phyloP scores from a whole-genome alignment of 2,888 invertebrate species.

The Silvanus unidentatus region DNA sequence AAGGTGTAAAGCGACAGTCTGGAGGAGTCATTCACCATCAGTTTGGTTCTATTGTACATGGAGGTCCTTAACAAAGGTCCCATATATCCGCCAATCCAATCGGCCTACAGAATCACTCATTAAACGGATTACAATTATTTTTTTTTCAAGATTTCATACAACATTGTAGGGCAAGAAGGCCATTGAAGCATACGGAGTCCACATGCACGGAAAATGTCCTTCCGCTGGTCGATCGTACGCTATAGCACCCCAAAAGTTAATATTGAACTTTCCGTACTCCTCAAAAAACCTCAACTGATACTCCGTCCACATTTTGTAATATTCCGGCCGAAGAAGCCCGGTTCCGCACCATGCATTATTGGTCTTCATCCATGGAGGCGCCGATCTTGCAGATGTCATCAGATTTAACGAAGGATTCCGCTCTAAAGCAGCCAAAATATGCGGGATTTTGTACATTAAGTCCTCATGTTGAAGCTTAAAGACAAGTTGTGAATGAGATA shows the following conservation, averaged over 20 bases:
- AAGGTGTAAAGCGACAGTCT: constrained; percentile 43
- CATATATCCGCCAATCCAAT: constrained; percentile 63
- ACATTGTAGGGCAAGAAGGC: no score
- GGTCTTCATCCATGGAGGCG: constrained; percentile 51
- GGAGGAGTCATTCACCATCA: constrained; percentile 71
- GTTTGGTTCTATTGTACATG: constrained; percentile 54
- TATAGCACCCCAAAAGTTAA: constrained; percentile 75
- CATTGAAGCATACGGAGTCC: no score
- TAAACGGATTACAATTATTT: no score
- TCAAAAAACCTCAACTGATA: constrained; percentile 78
- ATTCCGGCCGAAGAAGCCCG: constrained; percentile 40
- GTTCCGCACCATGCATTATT: constrained; percentile 38
- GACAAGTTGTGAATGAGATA: constrained; percentile 49
- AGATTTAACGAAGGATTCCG: constrained; percentile 22
- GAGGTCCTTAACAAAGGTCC: no score
- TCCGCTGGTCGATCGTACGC: constrained; percentile 82
- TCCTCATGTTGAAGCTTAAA: constrained; percentile 67
- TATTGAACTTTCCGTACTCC: constrained; percentile 60
- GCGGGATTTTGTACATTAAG: constrained; percentile 54
- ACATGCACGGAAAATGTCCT: constrained; percentile 38
- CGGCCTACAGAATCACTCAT: no score
- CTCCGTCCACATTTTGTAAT: constrained; percentile 71
- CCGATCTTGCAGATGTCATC: constrained; percentile 52
- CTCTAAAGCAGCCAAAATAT: constrained; percentile 15
- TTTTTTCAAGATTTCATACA: no score